Conservation (phyloP, 1,140 invertebrate species). For the Hycleus phaleratus region DNA sequence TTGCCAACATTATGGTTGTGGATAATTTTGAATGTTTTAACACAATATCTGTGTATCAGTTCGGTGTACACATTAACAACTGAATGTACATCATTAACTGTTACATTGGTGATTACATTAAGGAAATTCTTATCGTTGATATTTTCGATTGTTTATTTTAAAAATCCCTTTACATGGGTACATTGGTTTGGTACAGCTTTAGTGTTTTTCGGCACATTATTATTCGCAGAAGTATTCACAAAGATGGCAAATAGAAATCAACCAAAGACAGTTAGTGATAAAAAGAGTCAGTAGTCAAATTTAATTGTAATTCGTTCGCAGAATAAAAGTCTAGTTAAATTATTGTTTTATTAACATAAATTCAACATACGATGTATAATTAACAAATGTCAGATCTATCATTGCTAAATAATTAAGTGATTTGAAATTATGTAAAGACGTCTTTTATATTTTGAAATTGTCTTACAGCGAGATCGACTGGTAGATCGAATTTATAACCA, state of each 20-base stretch:
- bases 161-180: conserved; percentile 83
- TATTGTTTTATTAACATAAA: too few relatives aligned
- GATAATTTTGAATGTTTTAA: conserved; percentile 78
- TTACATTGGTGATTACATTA: conserved; percentile 91
- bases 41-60: conserved; percentile 93
- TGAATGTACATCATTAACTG: conserved; percentile 87
- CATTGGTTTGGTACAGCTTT: conserved; percentile 90
- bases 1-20: conserved; percentile 73
- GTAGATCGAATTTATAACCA: conserved; percentile 83
- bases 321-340: too few relatives aligned
- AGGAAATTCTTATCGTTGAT: conserved; percentile 92
- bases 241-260: neutral
- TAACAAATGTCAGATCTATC: too few relatives aligned
- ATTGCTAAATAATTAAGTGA: too few relatives aligned
- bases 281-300: neutral
- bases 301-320: neutral
- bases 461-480: conserved; percentile 89
- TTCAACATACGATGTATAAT: too few relatives aligned
- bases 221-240: conserved; percentile 75
- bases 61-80: conserved; percentile 92
- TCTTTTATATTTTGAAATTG: conserved; percentile 98
- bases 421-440: conserved; percentile 59
- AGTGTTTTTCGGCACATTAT: conserved; percentile 88
- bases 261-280: neutral
- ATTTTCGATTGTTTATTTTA: conserved; percentile 93